Evolutionary conservation across 64 coral and sea anemone species (phyloP).

Genomic region (Montipora sp.): DNA sequence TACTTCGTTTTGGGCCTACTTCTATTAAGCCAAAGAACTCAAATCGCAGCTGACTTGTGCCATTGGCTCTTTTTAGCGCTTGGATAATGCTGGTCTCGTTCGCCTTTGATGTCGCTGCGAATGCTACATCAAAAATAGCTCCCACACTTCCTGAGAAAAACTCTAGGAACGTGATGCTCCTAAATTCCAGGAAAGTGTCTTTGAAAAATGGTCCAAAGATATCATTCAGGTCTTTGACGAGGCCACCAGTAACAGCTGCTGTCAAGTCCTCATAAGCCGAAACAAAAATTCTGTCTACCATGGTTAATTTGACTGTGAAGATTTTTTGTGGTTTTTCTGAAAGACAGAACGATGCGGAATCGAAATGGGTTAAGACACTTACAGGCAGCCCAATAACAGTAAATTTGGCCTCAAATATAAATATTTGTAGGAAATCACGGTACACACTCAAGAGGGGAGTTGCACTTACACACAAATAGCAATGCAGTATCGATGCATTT

Average conservation of each 20-base stretch:
- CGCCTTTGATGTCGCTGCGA: neutral
- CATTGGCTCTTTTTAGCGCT: neutral
- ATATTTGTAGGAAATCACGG: no score
- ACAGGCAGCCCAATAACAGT: no score
- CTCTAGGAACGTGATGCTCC: neutral
- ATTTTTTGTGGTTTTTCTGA: neutral
- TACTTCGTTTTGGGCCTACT: neutral
- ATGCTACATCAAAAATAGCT: neutral
- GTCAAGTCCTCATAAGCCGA: neutral
- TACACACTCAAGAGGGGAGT: no score
- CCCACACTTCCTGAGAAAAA: constrained; percentile 21
- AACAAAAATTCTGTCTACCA: neutral
- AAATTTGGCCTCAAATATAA: no score
- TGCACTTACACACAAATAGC: no score
- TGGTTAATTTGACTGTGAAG: neutral
- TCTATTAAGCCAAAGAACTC: neutral
- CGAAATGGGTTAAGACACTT: no score
- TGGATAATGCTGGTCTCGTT: neutral
- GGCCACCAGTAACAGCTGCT: neutral
- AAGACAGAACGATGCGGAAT: neutral
- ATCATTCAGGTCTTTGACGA: neutral
- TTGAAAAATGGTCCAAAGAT: constrained; percentile 1
- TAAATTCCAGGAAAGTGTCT: neutral
- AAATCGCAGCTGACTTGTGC: neutral
- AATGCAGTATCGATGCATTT: no score